Evolutionary conservation across 2,797 vertebrate genomes (phyloP).

Genomic region (Dermochelys coriacea): DNA sequence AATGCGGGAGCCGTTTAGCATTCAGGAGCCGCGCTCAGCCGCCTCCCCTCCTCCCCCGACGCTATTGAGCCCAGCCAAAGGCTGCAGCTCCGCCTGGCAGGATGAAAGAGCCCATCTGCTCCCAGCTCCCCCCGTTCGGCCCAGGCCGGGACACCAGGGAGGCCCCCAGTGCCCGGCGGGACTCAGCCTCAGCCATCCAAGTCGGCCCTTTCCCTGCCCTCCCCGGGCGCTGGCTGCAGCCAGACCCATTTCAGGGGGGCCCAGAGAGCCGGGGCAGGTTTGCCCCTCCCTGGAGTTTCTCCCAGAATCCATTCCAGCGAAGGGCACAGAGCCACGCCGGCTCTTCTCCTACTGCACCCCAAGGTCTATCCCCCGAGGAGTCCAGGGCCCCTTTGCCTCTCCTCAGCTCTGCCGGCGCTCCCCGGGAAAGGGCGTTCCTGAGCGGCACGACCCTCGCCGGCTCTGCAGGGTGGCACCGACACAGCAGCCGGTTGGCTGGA

Average conservation of each 20-base stretch:
- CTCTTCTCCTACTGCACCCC: neutral
- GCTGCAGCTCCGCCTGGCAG: neutral
- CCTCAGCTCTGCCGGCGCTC: neutral
- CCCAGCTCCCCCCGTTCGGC: neutral
- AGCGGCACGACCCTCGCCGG: too few species aligned
- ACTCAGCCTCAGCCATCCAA: neutral
- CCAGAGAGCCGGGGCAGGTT: neutral
- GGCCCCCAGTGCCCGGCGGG: neutral
- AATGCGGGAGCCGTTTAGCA: conserved; percentile 14
- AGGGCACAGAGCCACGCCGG: neutral
- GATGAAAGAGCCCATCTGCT: neutral
- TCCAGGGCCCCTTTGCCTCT: neutral
- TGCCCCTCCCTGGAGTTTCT: neutral
- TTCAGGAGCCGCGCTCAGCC: neutral
- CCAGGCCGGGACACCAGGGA: neutral
- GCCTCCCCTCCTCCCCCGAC: neutral
- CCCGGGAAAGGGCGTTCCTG: too few species aligned
- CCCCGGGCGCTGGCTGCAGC: too few species aligned
- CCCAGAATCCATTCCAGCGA: neutral
- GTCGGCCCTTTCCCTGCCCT: neutral
- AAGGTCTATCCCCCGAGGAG: too few species aligned
- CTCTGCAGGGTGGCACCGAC: neutral
- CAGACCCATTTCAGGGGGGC: neutral
- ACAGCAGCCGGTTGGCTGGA: neutral
- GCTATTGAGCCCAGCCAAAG: conserved; percentile 12